Percentiles rank a stretch among this genome's conserved stretches.
phyloP scores from a whole-genome alignment of 2,888 invertebrate genomes.

The Hoplodrina ambigua region DNA sequence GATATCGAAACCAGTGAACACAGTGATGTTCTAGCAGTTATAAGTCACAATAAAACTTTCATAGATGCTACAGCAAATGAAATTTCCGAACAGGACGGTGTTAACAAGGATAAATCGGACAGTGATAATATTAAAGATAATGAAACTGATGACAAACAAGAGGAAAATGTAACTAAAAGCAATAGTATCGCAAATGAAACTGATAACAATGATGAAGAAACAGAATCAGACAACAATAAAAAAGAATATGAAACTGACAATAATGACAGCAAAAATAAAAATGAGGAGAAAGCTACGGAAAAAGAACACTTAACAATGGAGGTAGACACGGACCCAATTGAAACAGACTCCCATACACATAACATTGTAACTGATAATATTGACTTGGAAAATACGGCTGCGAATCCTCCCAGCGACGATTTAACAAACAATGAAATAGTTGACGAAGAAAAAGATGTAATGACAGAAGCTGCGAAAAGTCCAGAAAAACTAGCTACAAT shows the following conservation, averaged over 20 bases:
- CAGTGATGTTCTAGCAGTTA: slow-evolving; percentile 24
- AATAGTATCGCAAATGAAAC: slow-evolving; percentile 31
- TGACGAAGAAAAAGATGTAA: slow-evolving; percentile 37
- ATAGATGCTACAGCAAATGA: not conserved
- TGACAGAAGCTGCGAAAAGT: slow-evolving; percentile 15
- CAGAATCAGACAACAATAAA: slow-evolving; percentile 22
- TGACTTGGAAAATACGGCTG: not conserved
- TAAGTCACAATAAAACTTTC: slow-evolving; percentile 28
- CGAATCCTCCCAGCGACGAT: not conserved
- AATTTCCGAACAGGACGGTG: not conserved
- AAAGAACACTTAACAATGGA: slow-evolving; percentile 29
- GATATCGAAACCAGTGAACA: slow-evolving; percentile 37
- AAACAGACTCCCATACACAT: slow-evolving; percentile 22
- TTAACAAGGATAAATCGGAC: slow-evolving; percentile 8
- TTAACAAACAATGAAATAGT: slow-evolving; percentile 22
- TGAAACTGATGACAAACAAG: slow-evolving; percentile 22
- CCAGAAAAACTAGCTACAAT: slow-evolving; percentile 20
- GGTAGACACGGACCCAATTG: slow-evolving; percentile 23
- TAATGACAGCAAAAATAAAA: slow-evolving; percentile 20
- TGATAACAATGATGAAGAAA: slow-evolving; percentile 38
- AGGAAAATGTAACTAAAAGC: slow-evolving; percentile 10
- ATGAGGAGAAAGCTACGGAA: slow-evolving; percentile 20
- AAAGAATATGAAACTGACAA: slow-evolving; percentile 25
- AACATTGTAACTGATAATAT: slow-evolving; percentile 3
- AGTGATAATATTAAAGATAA: slow-evolving; percentile 14